A percentile compares a stretch with the other conserved stretches of the same genome.
Conservation (phyloP, 1,140 invertebrate species). For the Odontomachus brunneus region DNA sequence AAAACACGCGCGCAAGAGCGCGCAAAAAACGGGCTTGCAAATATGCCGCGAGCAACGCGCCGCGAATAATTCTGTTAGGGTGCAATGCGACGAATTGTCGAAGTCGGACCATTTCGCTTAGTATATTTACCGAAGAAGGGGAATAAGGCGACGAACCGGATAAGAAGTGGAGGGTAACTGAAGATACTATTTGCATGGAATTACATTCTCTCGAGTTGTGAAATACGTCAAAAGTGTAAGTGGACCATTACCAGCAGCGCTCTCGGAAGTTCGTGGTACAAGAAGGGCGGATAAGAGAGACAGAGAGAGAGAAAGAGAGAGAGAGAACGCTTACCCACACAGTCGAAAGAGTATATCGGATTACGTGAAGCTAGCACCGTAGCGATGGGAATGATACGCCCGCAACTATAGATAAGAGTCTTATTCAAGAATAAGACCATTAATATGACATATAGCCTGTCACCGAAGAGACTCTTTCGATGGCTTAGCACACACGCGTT, state of each 20-base stretch:
- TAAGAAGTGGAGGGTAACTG: slow-evolving; percentile 28
- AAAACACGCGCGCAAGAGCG: not conserved
- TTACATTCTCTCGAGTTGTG: slow-evolving; percentile 68
- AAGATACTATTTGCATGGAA: slow-evolving; percentile 74
- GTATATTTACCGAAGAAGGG: not conserved
- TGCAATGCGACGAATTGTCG: not conserved
- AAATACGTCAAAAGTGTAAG: slow-evolving; percentile 58
- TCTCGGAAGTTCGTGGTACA: slow-evolving; percentile 53
- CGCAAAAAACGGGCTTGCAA: not conserved
- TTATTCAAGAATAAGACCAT: slow-evolving; percentile 40
- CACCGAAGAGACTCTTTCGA: slow-evolving; percentile 6
- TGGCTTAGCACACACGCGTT: not conserved
- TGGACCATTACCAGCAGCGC: slow-evolving; percentile 60
- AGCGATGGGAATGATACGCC: slow-evolving; percentile 41
- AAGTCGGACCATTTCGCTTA: not conserved
- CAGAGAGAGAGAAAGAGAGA: slow-evolving; percentile 39
- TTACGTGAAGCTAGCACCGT: not conserved
- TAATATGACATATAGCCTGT: slow-evolving; percentile 26
- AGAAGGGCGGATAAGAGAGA: slow-evolving; percentile 57
- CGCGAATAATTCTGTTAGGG: slow-evolving; percentile 6
- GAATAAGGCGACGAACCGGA: slow-evolving; percentile 45
- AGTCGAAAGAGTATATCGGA: not conserved
- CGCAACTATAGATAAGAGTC: slow-evolving; percentile 20
- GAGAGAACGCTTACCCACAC: no score
- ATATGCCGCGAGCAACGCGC: not conserved